phyloP scores from a whole-genome alignment of 2,888 invertebrate species.

The Nephrotoma guestfalica region DNA sequence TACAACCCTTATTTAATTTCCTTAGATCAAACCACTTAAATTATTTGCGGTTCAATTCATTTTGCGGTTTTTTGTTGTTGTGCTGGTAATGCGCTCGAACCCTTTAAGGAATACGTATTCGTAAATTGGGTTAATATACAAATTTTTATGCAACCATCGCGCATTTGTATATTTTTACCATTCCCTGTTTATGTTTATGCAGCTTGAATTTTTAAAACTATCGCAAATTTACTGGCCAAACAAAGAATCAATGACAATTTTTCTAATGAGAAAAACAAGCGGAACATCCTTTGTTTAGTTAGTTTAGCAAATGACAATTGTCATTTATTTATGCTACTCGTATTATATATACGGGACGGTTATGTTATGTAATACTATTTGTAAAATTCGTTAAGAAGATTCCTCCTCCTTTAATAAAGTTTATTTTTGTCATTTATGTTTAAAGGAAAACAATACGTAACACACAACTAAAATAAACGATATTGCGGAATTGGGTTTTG shows the following conservation, averaged over 20 bases:
- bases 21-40: conserved; percentile 4
- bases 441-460: not conserved
- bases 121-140: not conserved
- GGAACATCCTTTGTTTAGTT: not conserved
- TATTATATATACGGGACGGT: not conserved
- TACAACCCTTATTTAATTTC: conserved; percentile 4
- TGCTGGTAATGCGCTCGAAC: not conserved
- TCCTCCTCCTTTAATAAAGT: not conserved
- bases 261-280: not conserved
- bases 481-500: not conserved
- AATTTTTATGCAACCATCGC: not conserved
- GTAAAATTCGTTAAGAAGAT: not conserved
- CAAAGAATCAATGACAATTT: not conserved
- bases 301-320: conserved; percentile 1
- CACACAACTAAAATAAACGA: not conserved
- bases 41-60: conserved; percentile 1
- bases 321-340: not conserved
- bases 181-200: not conserved
- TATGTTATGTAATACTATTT: not conserved
- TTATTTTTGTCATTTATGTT: not conserved
- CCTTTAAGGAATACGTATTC: not conserved
- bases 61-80: not conserved
- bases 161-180: not conserved
- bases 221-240: not conserved
- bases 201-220: not conserved